Evolutionary conservation across 1,140 invertebrate species (phyloP).

Genomic region (Bombus balteatus): DNA sequence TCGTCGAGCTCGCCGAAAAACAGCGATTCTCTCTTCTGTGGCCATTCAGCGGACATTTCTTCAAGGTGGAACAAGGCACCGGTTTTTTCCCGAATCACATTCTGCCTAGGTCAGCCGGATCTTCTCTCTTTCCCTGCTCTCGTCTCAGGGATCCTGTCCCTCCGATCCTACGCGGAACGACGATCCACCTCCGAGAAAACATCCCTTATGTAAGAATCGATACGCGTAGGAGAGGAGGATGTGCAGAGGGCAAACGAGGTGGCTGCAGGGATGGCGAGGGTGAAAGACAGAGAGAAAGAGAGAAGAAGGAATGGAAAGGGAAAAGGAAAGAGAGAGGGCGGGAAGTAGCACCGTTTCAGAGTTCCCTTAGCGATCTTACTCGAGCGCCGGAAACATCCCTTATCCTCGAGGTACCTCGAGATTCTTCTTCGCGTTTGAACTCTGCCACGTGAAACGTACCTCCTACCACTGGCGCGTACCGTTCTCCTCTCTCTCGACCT

Average conservation of each 20-base stretch:
- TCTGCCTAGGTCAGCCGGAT: slow-evolving; percentile 67
- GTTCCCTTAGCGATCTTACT: slow-evolving; percentile 63
- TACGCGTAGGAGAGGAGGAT: slow-evolving; percentile 56
- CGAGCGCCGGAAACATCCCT: slow-evolving; percentile 68
- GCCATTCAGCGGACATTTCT: slow-evolving; percentile 7
- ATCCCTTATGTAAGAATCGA: slow-evolving; percentile 73
- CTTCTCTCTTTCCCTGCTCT: not conserved
- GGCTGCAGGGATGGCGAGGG: slow-evolving; percentile 27
- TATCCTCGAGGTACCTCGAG: slow-evolving; percentile 65
- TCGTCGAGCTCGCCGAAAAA: slow-evolving; percentile 33
- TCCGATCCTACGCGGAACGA: slow-evolving; percentile 28
- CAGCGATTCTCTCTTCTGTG: slow-evolving; percentile 2
- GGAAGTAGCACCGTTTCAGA: slow-evolving; percentile 54
- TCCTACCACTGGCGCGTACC: not conserved
- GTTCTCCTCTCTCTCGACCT: not conserved
- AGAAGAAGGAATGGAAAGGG: not conserved
- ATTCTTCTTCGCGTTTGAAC: slow-evolving; percentile 65
- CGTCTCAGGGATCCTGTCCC: slow-evolving; percentile 33
- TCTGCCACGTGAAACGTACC: slow-evolving; percentile 54
- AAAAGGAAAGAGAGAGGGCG: slow-evolving; percentile 22
- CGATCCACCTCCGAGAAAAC: slow-evolving; percentile 65
- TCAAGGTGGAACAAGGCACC: slow-evolving; percentile 36
- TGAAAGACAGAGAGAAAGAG: not conserved
- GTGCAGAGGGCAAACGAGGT: slow-evolving; percentile 53
- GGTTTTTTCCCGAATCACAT: slow-evolving; percentile 49